phyloP scores from a whole-genome alignment of 2,797 vertebrate genomes.

The Novumbra hubbsi region DNA sequence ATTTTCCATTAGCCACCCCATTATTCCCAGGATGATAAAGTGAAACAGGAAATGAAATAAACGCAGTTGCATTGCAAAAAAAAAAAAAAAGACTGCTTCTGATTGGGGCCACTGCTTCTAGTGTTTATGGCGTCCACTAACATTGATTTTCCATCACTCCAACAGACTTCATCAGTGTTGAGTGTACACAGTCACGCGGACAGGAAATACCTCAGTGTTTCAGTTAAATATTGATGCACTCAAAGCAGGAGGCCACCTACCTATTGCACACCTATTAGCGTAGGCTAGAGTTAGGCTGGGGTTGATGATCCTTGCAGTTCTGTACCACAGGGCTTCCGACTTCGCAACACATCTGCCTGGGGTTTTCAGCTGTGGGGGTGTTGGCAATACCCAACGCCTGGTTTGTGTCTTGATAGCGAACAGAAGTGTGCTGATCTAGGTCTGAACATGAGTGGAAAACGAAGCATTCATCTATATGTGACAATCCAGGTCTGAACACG shows the following conservation, averaged over 20 bases:
- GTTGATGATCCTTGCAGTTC: neutral
- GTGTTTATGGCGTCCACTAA: constrained; percentile 63
- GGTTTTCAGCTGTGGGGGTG: constrained; percentile 5
- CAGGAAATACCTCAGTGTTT: constrained; percentile 2
- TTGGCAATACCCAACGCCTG: constrained; percentile 5
- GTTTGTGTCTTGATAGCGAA: neutral
- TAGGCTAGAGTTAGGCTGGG: neutral
- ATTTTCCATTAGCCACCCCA: constrained; percentile 62
- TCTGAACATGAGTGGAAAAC: too few species aligned
- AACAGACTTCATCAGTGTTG: constrained; percentile 53
- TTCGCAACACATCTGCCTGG: neutral
- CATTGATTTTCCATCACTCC: constrained; percentile 56
- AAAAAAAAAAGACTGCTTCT: constrained; percentile 68
- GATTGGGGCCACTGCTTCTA: constrained; percentile 55
- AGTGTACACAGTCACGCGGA: constrained; percentile 48
- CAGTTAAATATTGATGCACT: constrained; percentile 3
- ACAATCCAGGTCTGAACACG: too few species aligned
- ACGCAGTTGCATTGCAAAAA: constrained; percentile 43
- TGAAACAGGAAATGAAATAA: constrained; percentile 75
- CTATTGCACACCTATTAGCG: neutral
- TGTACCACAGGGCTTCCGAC: neutral
- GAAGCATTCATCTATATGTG: too few species aligned
- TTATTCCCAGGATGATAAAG: constrained; percentile 70
- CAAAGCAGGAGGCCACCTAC: neutral
- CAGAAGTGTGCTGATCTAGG: too few species aligned